Base-by-base conservation (phyloP, 2,797 vertebrate species). In the Hippopotamyrus pictus region DNA sequence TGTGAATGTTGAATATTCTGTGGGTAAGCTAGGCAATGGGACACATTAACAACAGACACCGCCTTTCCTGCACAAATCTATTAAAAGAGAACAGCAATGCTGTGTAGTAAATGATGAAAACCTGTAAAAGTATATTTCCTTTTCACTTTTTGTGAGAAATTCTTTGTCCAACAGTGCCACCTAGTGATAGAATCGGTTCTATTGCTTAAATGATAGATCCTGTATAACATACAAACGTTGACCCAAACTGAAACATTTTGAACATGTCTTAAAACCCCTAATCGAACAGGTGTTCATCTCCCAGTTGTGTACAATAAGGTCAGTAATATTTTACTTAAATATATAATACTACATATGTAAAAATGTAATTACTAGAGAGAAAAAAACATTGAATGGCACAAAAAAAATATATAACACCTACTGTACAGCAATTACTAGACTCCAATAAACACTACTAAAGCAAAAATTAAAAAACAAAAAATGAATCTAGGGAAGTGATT, bases 31-130 rank as follows among this genome's bases (percentile, higher is more conserved):
- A 95, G 95, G 95, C 96, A 96, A 96, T 96, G 96, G 95, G 95
- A 96, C 94, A 94, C 96, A 97, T 96, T 96, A 96, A 96, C 95
- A 96, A 96, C 94, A 95, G 95, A 94, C 96, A 96, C 95, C 96
- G 96, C 96, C 94, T 96, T 96, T 96, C 94, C 95, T 93, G 92
- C 96, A 96, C 95, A 96, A 96, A 96, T 96, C 96, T 96, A 97
- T 96, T 97, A 97, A 97, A 97, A 96, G 96, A 97, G 96, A 96
- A 96, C 95, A 95, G 95, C 94, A 96, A 96, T 85, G 92, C 95
- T 95, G 94, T 96, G 95, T 96, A 95, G 95, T 96, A 96, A 96
- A 96, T 96, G 96, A 96, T 96, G 95, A 94, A 94, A 93, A 92
- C 90, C 92, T 92, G 91, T 87, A 62, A 89, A 92, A 92, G 93